phyloP scores from a whole-genome alignment of 1,140 invertebrate genomes.

The Drosophila erecta region DNA sequence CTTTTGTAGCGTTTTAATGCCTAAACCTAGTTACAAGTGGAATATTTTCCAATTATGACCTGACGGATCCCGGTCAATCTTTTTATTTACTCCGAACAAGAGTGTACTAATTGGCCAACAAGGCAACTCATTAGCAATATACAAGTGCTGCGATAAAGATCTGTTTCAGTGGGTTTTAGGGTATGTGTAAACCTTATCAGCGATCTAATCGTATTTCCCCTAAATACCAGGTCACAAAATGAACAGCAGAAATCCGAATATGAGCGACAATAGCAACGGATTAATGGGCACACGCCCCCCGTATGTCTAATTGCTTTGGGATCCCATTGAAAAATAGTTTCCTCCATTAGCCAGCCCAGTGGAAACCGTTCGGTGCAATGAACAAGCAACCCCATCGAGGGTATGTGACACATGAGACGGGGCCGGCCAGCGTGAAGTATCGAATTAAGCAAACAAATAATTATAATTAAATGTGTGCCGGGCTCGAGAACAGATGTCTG shows the following conservation, averaged over 20 bases:
- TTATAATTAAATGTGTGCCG: conserved; percentile 76
- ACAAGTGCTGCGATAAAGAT: conserved; percentile 36
- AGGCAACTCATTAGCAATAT: conserved; percentile 41
- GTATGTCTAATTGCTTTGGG: conserved; percentile 12
- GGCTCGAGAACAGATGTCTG: conserved; percentile 63
- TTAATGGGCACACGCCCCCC: conserved; percentile 28
- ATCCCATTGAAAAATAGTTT: conserved; percentile 36
- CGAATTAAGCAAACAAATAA: conserved; percentile 76
- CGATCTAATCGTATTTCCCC: conserved; percentile 15
- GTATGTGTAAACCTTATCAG: conserved; percentile 10
- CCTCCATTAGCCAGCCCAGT: conserved; percentile 42
- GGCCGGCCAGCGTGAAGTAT: conserved; percentile 30
- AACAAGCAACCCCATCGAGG: conserved; percentile 10
- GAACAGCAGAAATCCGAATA: conserved; percentile 13
- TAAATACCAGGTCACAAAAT: conserved; percentile 18
- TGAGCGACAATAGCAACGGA: conserved; percentile 14
- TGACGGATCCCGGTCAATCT: neutral
- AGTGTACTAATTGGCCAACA: conserved; percentile 32
- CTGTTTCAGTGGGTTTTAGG: conserved; percentile 11
- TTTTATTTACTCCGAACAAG: conserved; percentile 3
- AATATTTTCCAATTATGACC: neutral
- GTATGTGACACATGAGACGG: conserved; percentile 37
- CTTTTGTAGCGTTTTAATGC: no score
- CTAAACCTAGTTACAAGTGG: neutral
- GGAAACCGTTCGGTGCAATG: conserved; percentile 1